Base-by-base conservation (phyloP, 2,888 invertebrate genomes). In the Drosophila siamana region DNA sequence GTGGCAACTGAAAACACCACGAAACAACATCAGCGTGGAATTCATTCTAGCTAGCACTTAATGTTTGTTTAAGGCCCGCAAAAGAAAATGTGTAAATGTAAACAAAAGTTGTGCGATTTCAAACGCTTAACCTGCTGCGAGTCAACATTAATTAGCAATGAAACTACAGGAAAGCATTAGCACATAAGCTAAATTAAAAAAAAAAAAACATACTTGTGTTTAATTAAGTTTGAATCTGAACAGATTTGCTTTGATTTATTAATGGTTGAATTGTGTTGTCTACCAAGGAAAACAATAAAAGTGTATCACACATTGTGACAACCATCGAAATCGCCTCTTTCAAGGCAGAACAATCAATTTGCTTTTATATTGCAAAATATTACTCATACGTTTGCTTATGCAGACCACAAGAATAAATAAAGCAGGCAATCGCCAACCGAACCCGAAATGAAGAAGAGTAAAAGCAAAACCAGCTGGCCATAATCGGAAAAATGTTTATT, bases 401-500 rank as follows among this genome's bases (percentile, higher is more conserved):
- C 36, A 44, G 52, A 11, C 56, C 40, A 36, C 24, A 44, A 38
- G 2, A 46, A 38, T 24, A 52, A 52, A 40, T 41, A 28, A 19
- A 40, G 28, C 1, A 19, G 40, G 33, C 36, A 36, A 13, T 36
- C 4, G 30, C 30, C n/a, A 5, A 13, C 36, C n/a, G n/a, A n/a
- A n/a, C n/a, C n/a, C n/a, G n/a, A 36, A 48, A 46, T 9, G n/a
- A n/a, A n/a, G n/a, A n/a, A 28, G 1, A 2, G 13, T 11, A 30
- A 13, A 26, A 60, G 50, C 36, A 30, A 63, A 65, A 59, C 36
- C 73, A 74, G 40, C 78, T 78, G 78, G 56, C 50, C 54, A 46
- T 33, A 82, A 69, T 54, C 63, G 38, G 52, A 59, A 72, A 78
- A 54, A 19, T 44, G 44, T 62, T 82, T 85, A 67, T 75, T 72